phyloP scores from a whole-genome alignment of 2,113 vertebrate species.

The Corvus moneduloides region DNA sequence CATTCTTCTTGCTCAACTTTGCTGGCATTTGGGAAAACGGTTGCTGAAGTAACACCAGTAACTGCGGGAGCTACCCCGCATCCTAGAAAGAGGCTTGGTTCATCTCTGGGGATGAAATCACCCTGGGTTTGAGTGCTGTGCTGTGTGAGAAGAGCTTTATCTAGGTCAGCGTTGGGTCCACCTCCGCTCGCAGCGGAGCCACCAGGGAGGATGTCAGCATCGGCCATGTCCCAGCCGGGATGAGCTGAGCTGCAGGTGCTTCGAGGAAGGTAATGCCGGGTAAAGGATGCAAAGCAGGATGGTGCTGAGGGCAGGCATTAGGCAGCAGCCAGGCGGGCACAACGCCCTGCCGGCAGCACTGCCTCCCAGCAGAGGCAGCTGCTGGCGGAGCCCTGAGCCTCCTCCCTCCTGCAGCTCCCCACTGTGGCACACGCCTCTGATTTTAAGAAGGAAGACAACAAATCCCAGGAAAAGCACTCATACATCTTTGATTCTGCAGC shows the following conservation, averaged over 20 bases:
- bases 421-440: accelerated
- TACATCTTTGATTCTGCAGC: not conserved
- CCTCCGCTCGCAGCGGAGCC: not conserved
- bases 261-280: not conserved
- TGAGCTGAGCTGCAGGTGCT: accelerated
- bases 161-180: not conserved
- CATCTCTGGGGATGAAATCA: not conserved
- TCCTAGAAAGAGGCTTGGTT: conserved; percentile 28
- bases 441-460: not conserved
- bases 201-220: accelerated
- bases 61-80: not conserved
- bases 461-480: not conserved
- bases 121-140: not conserved
- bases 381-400: accelerated
- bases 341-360: accelerated
- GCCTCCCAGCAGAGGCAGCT: not conserved
- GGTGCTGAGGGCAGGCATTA: not conserved
- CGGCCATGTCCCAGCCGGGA: not conserved
- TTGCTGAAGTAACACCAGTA: not conserved
- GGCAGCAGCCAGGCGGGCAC: not conserved
- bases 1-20: not conserved
- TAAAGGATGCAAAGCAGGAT: not conserved
- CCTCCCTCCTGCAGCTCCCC: not conserved
- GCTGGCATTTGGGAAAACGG: not conserved
- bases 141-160: not conserved